phyloP scores from a whole-genome alignment of 2,113 vertebrate species.

The Ctenomys sociabilis region DNA sequence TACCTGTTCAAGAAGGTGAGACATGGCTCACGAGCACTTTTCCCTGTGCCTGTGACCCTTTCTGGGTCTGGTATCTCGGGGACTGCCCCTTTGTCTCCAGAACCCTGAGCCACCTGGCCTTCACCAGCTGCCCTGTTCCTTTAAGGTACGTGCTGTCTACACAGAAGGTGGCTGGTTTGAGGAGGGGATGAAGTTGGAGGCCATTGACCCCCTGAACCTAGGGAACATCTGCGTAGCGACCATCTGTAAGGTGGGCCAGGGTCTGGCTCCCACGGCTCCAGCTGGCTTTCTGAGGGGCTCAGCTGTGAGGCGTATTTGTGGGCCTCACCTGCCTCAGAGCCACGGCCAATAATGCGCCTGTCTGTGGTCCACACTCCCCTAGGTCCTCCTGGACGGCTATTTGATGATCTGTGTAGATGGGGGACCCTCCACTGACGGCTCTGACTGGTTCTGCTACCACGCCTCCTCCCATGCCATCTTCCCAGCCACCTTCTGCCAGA shows the following conservation, averaged over 20 bases:
- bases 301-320: not conserved
- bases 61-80: not conserved
- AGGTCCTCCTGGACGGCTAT: constrained; percentile 96
- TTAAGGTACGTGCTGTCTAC: constrained; percentile 91
- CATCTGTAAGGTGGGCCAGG: constrained; percentile 91
- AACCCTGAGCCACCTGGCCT: not conserved
- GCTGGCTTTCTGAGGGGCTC: not conserved
- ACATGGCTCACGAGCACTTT: not conserved
- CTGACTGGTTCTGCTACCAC: constrained; percentile 97
- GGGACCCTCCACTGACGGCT: constrained; percentile 85
- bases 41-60: fast-evolving
- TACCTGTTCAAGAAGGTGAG: constrained; percentile 92
- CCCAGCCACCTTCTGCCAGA: constrained; percentile 92
- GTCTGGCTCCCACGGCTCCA: not conserved
- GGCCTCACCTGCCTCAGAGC: not conserved
- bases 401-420: constrained; percentile 97
- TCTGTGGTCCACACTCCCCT: too few species aligned
- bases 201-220: constrained; percentile 96
- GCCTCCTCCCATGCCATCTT: constrained; percentile 95
- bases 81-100: not conserved
- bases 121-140: not conserved
- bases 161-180: constrained; percentile 94
- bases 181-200: constrained; percentile 97
- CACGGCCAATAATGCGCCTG: not conserved
- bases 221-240: constrained; percentile 98